These are phyloP conservation scores for Drosophila nigritarsus DNA, from an alignment of 2,888 invertebrate genomes.

Conservation along the genomic window DNA sequence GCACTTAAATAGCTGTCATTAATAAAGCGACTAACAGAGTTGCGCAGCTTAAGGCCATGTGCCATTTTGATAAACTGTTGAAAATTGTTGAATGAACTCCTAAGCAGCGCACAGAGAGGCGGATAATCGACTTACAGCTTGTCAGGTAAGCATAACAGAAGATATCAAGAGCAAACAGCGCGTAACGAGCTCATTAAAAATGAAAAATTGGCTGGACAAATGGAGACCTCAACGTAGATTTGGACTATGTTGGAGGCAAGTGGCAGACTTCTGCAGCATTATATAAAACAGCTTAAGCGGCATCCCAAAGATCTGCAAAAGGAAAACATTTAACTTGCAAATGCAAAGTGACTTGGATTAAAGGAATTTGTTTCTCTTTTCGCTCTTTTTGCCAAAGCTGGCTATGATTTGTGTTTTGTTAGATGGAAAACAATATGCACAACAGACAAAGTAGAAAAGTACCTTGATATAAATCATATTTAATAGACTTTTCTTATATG, in stretches of 20 bases:
- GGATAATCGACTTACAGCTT: conserved; percentile 12
- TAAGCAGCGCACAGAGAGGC: conserved; percentile 5
- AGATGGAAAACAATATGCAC: conserved; percentile 23
- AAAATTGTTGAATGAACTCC: conserved; percentile 19
- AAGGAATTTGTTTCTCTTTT: conserved; percentile 6
- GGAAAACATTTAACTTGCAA: conserved; percentile 13
- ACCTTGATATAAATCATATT: conserved; percentile 42
- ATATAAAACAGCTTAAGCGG: conserved; percentile 4
- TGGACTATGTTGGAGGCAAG: background rate
- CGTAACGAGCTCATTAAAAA: conserved; percentile 38
- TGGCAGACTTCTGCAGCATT: background rate
- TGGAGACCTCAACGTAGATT: background rate
- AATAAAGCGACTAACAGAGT: conserved; percentile 45
- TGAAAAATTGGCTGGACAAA: conserved; percentile 41
- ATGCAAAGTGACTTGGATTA: conserved; percentile 4
- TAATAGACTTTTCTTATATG: conserved; percentile 39
- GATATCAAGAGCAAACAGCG: background rate
- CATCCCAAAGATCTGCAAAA: conserved; percentile 4
- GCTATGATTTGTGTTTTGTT: conserved; percentile 39
- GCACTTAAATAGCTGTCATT: conserved; percentile 50
- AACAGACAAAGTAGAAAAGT: conserved; percentile 20
- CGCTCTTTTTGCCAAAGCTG: conserved; percentile 12
- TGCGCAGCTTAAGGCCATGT: conserved; percentile 24
- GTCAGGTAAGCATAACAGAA: conserved; percentile 1
- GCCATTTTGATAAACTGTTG: conserved; percentile 32